Conservation (phyloP, 1,140 invertebrate genomes). For the Scaptomyza hsui region DNA sequence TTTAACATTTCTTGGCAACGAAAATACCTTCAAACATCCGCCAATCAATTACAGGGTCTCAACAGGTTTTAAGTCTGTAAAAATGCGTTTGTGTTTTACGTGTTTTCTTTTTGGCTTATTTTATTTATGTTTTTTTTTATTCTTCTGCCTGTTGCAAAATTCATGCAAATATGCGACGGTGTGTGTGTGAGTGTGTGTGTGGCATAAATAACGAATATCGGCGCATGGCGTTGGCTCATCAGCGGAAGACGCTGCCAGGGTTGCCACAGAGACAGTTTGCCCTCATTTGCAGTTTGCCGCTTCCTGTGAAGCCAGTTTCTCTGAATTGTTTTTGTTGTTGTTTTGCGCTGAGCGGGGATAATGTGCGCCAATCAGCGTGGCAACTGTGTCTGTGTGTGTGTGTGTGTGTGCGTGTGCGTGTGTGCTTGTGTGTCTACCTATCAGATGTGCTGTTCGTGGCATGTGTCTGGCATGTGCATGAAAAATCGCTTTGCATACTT, state of each 20-base stretch:
- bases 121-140: slow-evolving; percentile 9
- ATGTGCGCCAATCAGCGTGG: slow-evolving; percentile 69
- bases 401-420: background rate
- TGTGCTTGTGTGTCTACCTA: background rate
- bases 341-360: slow-evolving; percentile 53
- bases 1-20: no score
- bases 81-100: slow-evolving; percentile 12
- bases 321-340: slow-evolving; percentile 31
- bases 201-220: slow-evolving; percentile 57
- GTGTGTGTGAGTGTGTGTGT: slow-evolving; percentile 21
- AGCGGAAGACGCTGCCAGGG: slow-evolving; percentile 39
- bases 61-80: slow-evolving; percentile 19
- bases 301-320: slow-evolving; percentile 24
- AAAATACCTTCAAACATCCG: background rate
- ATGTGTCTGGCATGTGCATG: slow-evolving; percentile 58
- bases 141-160: slow-evolving; percentile 59
- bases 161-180: slow-evolving; percentile 43
- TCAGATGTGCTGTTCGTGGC: background rate
- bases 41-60: background rate
- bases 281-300: slow-evolving; percentile 24
- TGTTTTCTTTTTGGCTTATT: background rate
- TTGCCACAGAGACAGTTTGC: slow-evolving; percentile 1
- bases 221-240: slow-evolving; percentile 22
- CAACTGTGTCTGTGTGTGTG: background rate
- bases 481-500: slow-evolving; percentile 78